Base-by-base conservation (phyloP, 2,888 invertebrate species). In the Drosophila trichaetosa region DNA sequence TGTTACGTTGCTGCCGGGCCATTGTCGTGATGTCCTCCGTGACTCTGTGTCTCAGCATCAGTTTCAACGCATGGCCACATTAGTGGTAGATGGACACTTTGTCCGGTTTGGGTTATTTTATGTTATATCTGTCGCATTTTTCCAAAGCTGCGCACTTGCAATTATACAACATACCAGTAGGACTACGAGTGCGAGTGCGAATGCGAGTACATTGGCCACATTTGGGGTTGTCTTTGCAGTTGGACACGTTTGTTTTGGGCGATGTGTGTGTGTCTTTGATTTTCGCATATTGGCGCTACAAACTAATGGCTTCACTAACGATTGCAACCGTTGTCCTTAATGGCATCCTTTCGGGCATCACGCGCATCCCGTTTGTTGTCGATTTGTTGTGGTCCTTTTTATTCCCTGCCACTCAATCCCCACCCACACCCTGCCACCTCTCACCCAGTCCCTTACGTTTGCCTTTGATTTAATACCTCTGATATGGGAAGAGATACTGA, bases 301-400 rank as follows among this genome's bases (percentile, higher is more conserved):
- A 89, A 82, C 85, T 84, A 89, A 85, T 87, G 83, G 89, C 87
- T 88, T 85, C 76, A 87, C 85, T 88, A 87, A 87, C 85, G 89
- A 76, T 84, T 89, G 86, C 83, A 86, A 82, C 87, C 81, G 87
- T 87, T 87, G 87, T 80, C 75, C 73, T 80, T 87, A 85, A 87
- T 87, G 81, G 87, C 84, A 80, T 79, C 77, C 82, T 80, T 83
- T 81, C 73, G 72, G 83, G 59, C 81, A 84, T 81, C 87, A 84
- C 83, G 83, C 83, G 82, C 74, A 79, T 81, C 73, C 82, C 69
- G 73, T 64, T 76, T 74, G 59, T 60, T 66, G 53, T 69, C 72
- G 74, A 79, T 83, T 72, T 79, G 73, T 64, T 79, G 48, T 79
- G 57, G 64, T 66, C 51, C 59, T 42, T 57, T 40, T 40, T 29